Evolutionary conservation across 2,113 vertebrate species (phyloP), one percentile per base, ranked within the genome.

Genomic region (Felis chaus): DNA sequence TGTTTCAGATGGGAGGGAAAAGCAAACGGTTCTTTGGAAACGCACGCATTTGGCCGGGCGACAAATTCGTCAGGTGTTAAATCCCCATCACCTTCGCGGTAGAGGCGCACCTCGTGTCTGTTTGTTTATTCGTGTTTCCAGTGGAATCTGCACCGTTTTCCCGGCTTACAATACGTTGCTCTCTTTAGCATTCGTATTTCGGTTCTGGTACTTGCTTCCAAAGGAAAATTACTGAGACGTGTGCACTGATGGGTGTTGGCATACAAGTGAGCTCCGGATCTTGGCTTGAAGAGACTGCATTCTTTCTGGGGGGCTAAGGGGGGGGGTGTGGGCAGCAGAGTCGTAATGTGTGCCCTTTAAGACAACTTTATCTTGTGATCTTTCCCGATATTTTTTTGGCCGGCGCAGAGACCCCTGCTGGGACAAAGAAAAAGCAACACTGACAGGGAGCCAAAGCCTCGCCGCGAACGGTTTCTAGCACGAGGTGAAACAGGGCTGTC

Each of bases 201-300:
- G 36, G 0, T 91, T 82, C 94, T 96, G 94, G 57, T 68, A 91
- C 74, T 90, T 82, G 82, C 0, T 92, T 97, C 90, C 96, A 97
- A 95, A 78, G 79, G 83, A 93, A 97, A 97, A 97, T 98, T 97
- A 96, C 97, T 91, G 89, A 89, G 97, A 95, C 81, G 94, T 53
- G 97, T 92, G 95, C 78, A 9, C 7, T 96, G 97, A 97, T 76
- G 96, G 91, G 81, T 83, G 87, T n/a, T 98, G 97, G 97, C 93
- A 90, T 63, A 8, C 0, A 78, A 96, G 94, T 85, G 90, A 84
- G 91, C 68, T 73, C 92, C 57, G 94, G 91, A 94, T 93, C 88
- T 95, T 63, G 89, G 86, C 57, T 96, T 96, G 19, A 94, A 95
- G 85, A 83, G 91, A n/a, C 53, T 23, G 76, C 39, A 93, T 98